phyloP scores from a whole-genome alignment of 2,113 vertebrate genomes.

The Caloenas nicobarica region DNA sequence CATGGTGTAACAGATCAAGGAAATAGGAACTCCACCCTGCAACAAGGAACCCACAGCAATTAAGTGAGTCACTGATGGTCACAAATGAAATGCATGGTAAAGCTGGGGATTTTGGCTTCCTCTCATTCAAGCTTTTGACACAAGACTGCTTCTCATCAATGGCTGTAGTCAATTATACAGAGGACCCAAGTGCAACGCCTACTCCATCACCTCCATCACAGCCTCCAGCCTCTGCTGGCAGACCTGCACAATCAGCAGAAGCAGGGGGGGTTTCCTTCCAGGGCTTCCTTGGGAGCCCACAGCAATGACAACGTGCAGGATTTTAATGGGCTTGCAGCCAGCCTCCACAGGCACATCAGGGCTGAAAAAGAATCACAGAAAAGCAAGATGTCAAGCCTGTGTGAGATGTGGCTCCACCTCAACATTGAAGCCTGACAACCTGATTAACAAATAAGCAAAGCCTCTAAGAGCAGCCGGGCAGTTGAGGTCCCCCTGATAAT shows the following conservation, averaged over 20 bases:
- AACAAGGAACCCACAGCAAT: neutral
- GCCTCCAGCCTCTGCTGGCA: neutral
- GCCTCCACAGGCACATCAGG: neutral
- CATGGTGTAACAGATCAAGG: neutral
- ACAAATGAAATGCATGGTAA: neutral
- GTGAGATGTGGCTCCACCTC: neutral
- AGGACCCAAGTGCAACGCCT: neutral
- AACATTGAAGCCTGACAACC: neutral
- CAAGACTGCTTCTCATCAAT: neutral
- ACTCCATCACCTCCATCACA: accelerated
- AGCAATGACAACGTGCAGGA: neutral
- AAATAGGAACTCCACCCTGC: neutral
- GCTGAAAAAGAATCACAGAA: constrained; percentile 9
- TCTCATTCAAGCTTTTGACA: neutral
- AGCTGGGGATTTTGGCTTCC: constrained; percentile 17
- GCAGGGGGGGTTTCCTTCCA: neutral
- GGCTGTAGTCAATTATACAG: neutral
- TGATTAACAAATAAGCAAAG: neutral
- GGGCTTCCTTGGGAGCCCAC: constrained; percentile 11
- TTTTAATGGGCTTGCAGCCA: neutral
- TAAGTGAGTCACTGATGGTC: neutral
- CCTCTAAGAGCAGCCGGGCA: neutral
- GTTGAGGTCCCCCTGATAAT: neutral
- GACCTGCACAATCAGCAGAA: constrained; percentile 9
- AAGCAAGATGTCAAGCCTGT: neutral